Percentiles rank a stretch among this genome's conserved stretches.
phyloP scores from a whole-genome alignment of 2,797 vertebrate genomes.

The Pitangus sulphuratus region DNA sequence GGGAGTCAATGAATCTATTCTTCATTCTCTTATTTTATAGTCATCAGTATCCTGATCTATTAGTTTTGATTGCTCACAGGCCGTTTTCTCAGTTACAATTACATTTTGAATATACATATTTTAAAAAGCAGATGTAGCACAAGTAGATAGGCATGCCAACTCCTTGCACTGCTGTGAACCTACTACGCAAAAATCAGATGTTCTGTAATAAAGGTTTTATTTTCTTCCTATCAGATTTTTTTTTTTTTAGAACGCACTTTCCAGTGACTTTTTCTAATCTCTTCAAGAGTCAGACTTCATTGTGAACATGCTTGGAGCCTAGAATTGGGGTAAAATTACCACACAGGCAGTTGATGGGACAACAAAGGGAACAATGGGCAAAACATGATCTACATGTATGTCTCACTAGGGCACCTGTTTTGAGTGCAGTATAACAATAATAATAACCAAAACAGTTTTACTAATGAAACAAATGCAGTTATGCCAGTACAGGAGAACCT shows the following conservation, averaged over 20 bases:
- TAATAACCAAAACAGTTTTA: not conserved
- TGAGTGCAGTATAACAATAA: not conserved
- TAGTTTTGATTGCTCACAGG: not conserved
- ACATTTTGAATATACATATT: not conserved
- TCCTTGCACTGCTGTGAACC: not conserved
- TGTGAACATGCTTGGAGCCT: not conserved
- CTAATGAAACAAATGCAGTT: conserved; percentile 2
- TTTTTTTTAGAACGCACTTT: not conserved
- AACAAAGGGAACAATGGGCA: conserved; percentile 12
- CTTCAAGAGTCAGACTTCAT: not conserved
- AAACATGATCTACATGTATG: not conserved
- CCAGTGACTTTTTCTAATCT: not conserved
- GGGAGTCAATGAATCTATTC: not conserved
- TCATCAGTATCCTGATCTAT: not conserved
- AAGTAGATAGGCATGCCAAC: not conserved
- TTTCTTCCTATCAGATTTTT: not conserved
- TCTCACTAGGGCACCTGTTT: conserved; percentile 22
- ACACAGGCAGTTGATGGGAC: not conserved
- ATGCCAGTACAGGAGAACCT: not conserved
- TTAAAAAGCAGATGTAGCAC: not conserved
- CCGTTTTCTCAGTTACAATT: not conserved
- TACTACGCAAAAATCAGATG: not conserved
- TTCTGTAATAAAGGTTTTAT: not conserved
- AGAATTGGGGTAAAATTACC: not conserved
- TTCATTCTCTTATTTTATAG: not conserved